Percentiles rank a stretch among this genome's conserved stretches.
Evolutionary conservation across 2,888 invertebrate genomes (phyloP).

Genomic region (Hetaerina titia): DNA sequence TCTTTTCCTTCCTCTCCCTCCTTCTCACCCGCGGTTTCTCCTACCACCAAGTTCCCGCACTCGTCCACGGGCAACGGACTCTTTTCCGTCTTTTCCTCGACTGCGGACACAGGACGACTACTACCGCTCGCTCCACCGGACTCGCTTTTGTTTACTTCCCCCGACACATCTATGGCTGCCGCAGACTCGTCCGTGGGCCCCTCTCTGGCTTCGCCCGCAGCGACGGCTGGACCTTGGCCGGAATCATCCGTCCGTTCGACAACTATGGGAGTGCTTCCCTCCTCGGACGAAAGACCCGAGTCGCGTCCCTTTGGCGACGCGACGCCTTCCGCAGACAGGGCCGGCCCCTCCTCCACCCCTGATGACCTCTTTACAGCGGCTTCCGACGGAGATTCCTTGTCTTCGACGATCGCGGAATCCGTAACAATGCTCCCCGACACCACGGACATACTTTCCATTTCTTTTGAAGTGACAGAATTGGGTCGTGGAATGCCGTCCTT

Average conservation of each 20-base stretch:
- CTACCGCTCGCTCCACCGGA: not conserved
- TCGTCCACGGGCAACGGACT: not conserved
- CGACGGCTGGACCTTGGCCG: constrained; percentile 11
- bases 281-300: not conserved
- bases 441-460: constrained; percentile 38
- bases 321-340: not conserved
- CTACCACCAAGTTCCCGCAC: constrained; percentile 38
- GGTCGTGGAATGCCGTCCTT: not conserved
- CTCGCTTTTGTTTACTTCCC: constrained; percentile 52
- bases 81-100: not conserved
- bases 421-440: constrained; percentile 13
- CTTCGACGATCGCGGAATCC: constrained; percentile 17
- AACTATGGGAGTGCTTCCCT: not conserved
- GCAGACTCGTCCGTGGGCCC: not conserved
- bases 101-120: not conserved
- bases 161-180: constrained; percentile 42
- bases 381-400: constrained; percentile 13
- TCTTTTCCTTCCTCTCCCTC: not conserved
- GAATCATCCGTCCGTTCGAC: not conserved
- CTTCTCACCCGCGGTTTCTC: not conserved
- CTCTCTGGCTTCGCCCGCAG: constrained; percentile 36
- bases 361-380: not conserved
- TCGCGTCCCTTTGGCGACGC: not conserved
- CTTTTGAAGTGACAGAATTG: constrained; percentile 4
- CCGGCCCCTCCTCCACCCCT: not conserved